Conservation (phyloP, 2,113 vertebrate species). For the Microcebus murinus region DNA sequence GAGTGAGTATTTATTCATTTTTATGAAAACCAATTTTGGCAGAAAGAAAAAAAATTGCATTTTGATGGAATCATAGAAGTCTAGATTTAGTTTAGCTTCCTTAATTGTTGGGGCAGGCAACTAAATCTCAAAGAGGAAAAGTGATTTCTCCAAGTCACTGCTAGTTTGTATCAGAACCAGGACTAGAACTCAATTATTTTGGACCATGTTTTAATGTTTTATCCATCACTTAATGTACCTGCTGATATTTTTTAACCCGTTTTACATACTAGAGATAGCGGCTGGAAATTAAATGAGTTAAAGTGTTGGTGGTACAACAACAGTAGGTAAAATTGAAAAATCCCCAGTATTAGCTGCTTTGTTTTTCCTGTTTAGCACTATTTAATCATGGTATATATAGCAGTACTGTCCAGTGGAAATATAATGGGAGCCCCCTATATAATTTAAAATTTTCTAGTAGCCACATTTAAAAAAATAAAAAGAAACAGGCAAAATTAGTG, state of each 20-base stretch:
- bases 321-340: background rate
- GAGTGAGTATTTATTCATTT: slow-evolving; percentile 87
- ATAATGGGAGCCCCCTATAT: background rate
- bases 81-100: slow-evolving; percentile 42
- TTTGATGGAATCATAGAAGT: background rate
- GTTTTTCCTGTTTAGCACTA: background rate
- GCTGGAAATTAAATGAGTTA: slow-evolving; percentile 16
- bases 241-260: background rate
- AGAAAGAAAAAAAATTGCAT: slow-evolving; percentile 6
- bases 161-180: background rate
- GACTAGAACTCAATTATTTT: slow-evolving; percentile 28
- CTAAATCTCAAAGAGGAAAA: slow-evolving; percentile 17
- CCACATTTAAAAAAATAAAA: slow-evolving; percentile 49
- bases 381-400: background rate
- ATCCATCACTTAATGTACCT: background rate
- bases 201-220: background rate
- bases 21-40: slow-evolving; percentile 39
- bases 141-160: slow-evolving; percentile 24
- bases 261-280: background rate
- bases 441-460: slow-evolving; percentile 23
- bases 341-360: background rate
- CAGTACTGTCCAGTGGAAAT: background rate
- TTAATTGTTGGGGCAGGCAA: background rate
- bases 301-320: background rate
- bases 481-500: slow-evolving; percentile 23